Evolutionary conservation across 2,113 vertebrate species (phyloP).

Genomic region (Laticauda colubrina): DNA sequence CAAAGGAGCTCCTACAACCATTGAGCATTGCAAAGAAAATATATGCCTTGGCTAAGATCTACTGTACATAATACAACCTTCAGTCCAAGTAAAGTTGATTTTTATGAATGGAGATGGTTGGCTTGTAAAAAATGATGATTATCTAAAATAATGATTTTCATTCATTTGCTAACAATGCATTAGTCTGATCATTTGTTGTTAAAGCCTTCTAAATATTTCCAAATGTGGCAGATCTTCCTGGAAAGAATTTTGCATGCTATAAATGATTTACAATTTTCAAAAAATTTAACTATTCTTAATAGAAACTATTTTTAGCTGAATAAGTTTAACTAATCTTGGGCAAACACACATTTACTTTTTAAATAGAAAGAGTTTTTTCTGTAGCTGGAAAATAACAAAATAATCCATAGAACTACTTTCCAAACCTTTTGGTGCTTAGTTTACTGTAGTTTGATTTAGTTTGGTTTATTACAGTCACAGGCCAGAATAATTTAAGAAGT

Average conservation of each 20-base stretch:
- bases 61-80: not conserved
- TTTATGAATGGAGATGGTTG: slow-evolving; percentile 15
- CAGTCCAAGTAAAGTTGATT: slow-evolving; percentile 1
- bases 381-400: slow-evolving; percentile 17
- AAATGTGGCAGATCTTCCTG: slow-evolving; percentile 6
- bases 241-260: not conserved
- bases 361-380: not conserved
- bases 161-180: not conserved
- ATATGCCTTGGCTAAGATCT: not conserved
- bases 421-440: slow-evolving; percentile 20
- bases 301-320: not conserved
- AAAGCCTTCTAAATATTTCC: slow-evolving; percentile 10
- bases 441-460: not conserved
- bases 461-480: not conserved
- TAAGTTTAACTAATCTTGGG: not conserved
- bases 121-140: slow-evolving; percentile 20
- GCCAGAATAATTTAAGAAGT: not conserved
- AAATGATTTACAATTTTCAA: not conserved
- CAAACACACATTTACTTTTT: slow-evolving; percentile 23
- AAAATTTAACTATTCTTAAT: not conserved
- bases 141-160: slow-evolving; percentile 14
- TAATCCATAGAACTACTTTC: slow-evolving; percentile 21
- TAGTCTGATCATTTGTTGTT: not conserved
- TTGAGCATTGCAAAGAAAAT: not conserved
- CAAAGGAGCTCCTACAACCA: not conserved